Conservation (phyloP, 1,140 invertebrate species). For the Polypedilum pembai region DNA sequence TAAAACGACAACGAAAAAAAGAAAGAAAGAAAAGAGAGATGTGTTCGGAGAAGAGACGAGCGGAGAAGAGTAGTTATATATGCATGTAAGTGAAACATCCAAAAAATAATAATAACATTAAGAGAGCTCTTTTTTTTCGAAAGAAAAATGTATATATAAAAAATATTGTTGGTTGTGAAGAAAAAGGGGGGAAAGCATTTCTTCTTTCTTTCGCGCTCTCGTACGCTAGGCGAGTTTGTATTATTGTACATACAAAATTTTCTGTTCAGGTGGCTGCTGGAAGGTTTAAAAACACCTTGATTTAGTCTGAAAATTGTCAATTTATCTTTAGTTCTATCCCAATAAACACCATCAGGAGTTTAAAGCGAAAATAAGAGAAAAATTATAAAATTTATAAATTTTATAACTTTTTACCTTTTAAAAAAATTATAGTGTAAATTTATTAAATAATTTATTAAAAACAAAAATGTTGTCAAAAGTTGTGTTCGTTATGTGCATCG, state of each 20-base stretch:
- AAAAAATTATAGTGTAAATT: slow-evolving; percentile 29
- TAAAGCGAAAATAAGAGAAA: background rate
- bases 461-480: slow-evolving; percentile 29
- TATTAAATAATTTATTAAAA: slow-evolving; percentile 30
- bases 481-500: slow-evolving; percentile 32
- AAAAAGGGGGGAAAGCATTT: slow-evolving; percentile 1
- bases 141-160: background rate
- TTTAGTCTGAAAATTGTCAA: slow-evolving; percentile 24
- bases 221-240: slow-evolving; percentile 11
- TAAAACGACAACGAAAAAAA: background rate
- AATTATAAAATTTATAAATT: slow-evolving; percentile 23
- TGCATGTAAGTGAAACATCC: slow-evolving; percentile 16
- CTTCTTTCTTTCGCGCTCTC: background rate
- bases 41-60: background rate
- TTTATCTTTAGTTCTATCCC: slow-evolving; percentile 27
- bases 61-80: slow-evolving; percentile 1
- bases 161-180: background rate
- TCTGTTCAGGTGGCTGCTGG: background rate
- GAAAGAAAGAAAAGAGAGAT: background rate
- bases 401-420: slow-evolving; percentile 29
- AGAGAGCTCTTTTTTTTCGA: background rate
- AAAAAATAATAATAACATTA: slow-evolving; percentile 27
- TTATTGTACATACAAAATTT: slow-evolving; percentile 20
- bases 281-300: slow-evolving; percentile 28
- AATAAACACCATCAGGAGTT: background rate